Conservation (phyloP, 2,797 vertebrate species). For the Sciurus vulgaris region DNA sequence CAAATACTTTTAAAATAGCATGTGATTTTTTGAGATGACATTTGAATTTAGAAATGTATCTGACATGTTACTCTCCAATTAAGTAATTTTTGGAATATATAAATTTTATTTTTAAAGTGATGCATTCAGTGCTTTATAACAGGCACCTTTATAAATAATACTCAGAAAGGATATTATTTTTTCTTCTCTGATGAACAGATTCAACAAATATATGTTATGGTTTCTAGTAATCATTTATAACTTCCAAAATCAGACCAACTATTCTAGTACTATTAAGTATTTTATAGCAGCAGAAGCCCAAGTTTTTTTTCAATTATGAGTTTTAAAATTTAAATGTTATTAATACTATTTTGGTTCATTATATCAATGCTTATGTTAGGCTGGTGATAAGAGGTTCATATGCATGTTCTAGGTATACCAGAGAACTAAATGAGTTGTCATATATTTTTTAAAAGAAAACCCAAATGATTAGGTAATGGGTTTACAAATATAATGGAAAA, state of each 20-base stretch:
- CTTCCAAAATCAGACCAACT: slow-evolving; percentile 51
- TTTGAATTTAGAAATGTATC: slow-evolving; percentile 58
- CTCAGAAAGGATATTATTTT: not conserved
- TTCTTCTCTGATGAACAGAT: not conserved
- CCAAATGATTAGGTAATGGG: slow-evolving; percentile 30
- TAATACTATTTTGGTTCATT: slow-evolving; percentile 34
- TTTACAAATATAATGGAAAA: slow-evolving; percentile 2
- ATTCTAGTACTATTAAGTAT: not conserved
- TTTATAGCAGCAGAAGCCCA: slow-evolving; percentile 19
- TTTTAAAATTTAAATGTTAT: slow-evolving; percentile 31
- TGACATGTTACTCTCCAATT: not conserved
- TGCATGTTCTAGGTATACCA: slow-evolving; percentile 21
- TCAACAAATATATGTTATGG: not conserved
- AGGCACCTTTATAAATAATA: slow-evolving; percentile 41
- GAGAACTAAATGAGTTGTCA: slow-evolving; percentile 6
- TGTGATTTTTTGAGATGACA: not conserved
- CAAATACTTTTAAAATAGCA: slow-evolving; percentile 59
- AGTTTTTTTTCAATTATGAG: not conserved
- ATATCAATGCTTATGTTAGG: not conserved
- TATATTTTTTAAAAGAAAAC: slow-evolving; percentile 36
- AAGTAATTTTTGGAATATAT: slow-evolving; percentile 47
- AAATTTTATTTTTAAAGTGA: not conserved
- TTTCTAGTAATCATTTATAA: slow-evolving; percentile 4
- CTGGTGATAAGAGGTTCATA: not conserved
- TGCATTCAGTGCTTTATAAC: not conserved